A percentile compares a stretch with the other conserved stretches of the same genome.
Evolutionary conservation across 2,797 vertebrate genomes (phyloP).

Genomic region (Zenarchopterus dispar): DNA sequence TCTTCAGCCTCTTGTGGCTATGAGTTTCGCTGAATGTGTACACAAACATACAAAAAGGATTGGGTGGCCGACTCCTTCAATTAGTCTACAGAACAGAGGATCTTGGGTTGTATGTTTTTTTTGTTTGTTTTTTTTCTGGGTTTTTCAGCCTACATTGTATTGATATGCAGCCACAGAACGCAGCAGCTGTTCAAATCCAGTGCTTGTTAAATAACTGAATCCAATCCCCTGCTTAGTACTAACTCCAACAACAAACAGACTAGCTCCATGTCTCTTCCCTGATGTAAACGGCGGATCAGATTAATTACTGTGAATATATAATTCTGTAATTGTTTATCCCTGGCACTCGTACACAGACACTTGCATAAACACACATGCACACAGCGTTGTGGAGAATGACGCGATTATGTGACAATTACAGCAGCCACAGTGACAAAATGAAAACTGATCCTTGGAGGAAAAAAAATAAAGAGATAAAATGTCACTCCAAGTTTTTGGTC

Average conservation of each 20-base stretch:
- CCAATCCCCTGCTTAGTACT: constrained; percentile 73
- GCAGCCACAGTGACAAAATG: constrained; percentile 56
- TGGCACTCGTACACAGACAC: constrained; percentile 21
- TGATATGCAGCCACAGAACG: constrained; percentile 57
- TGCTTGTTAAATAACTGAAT: constrained; percentile 72
- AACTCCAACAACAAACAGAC: constrained; percentile 77
- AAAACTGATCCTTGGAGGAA: constrained; percentile 66
- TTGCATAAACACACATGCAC: constrained; percentile 12
- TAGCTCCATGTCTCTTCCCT: constrained; percentile 48
- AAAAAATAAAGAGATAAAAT: constrained; percentile 48
- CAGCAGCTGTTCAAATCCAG: constrained; percentile 79
- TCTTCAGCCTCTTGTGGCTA: constrained; percentile 1
- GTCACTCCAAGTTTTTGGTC: constrained; percentile 61
- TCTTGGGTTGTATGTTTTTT: constrained; percentile 3
- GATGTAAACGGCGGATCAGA: constrained; percentile 77
- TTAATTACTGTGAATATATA: constrained; percentile 76
- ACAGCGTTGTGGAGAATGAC: constrained; percentile 51
- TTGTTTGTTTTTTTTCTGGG: constrained; percentile 8
- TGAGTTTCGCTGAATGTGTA: constrained; percentile 8
- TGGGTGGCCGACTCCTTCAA: constrained; percentile 16
- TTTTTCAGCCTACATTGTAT: constrained; percentile 25
- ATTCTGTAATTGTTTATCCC: constrained; percentile 54
- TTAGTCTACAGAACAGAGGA: constrained; percentile 12
- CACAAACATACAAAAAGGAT: constrained; percentile 18
- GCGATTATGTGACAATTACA: constrained; percentile 79